A percentile compares a stretch with the other conserved stretches of the same genome.
These are phyloP conservation scores for Eilema sororculum DNA, from an alignment of 2,888 invertebrate genomes.

Conservation along the genomic window DNA sequence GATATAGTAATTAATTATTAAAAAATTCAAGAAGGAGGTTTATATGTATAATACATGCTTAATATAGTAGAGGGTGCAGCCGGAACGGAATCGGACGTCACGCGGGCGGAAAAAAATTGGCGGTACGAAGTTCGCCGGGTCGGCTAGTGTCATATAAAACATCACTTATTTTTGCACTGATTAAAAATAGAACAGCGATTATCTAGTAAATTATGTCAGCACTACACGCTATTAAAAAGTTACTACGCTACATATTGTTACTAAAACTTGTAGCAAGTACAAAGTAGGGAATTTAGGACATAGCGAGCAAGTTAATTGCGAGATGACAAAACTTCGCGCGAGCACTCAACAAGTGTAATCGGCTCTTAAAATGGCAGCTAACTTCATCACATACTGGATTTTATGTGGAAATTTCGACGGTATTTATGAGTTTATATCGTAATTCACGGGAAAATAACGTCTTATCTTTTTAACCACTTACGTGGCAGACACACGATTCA, in stretches of 20 bases:
- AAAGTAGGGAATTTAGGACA: slow-evolving; percentile 24
- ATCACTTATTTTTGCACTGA: not conserved
- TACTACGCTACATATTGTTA: slow-evolving; percentile 29
- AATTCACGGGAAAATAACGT: not conserved
- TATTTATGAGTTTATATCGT: not conserved
- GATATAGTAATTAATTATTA: too few species aligned
- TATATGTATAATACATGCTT: too few species aligned
- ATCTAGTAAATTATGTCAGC: not conserved
- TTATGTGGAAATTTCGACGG: slow-evolving; percentile 3
- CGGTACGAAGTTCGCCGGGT: too few species aligned
- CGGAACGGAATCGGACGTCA: too few species aligned
- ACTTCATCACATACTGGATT: slow-evolving; percentile 19
- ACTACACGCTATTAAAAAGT: slow-evolving; percentile 21
- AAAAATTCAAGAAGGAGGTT: too few species aligned
- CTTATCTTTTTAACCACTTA: not conserved
- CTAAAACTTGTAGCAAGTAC: slow-evolving; percentile 25
- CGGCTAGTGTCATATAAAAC: too few species aligned
- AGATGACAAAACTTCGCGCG: slow-evolving; percentile 35
- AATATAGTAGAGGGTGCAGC: too few species aligned
- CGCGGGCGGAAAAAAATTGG: too few species aligned
- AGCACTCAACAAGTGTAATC: slow-evolving; percentile 44
- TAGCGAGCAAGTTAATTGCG: slow-evolving; percentile 26
- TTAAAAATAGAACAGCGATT: not conserved
- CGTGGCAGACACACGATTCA: too few species aligned
- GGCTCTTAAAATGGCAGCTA: slow-evolving; percentile 34